Evolutionary conservation across 1,140 invertebrate genomes (phyloP).

Genomic region (Acromyrmex charruanus): DNA sequence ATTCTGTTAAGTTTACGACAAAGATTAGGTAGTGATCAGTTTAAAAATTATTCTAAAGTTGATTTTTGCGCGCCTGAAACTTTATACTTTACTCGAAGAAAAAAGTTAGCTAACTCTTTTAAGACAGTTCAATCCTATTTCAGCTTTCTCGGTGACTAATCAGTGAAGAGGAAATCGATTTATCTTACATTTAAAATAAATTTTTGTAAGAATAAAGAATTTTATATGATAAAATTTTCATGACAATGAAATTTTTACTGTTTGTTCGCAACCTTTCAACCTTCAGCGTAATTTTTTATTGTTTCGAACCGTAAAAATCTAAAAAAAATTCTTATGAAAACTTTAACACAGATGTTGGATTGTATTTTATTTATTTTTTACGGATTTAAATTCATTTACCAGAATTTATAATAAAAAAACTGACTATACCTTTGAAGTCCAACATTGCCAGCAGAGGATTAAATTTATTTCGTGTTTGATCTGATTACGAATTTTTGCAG

Average conservation of each 20-base stretch:
- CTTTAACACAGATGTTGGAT: too few species aligned
- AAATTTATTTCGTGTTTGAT: background rate
- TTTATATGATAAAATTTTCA: background rate
- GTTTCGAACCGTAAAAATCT: too few species aligned
- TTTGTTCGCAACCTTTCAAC: too few species aligned
- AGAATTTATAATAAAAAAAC: too few species aligned
- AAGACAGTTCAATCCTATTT: slow-evolving; percentile 31
- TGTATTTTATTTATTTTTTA: too few species aligned
- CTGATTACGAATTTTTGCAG: background rate
- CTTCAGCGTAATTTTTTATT: too few species aligned
- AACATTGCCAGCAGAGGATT: too few species aligned
- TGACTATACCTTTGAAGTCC: too few species aligned
- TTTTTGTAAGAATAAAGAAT: background rate
- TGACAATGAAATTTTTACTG: too few species aligned
- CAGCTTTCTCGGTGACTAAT: slow-evolving; percentile 42
- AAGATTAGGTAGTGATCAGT: slow-evolving; percentile 20
- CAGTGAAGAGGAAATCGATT: slow-evolving; percentile 39
- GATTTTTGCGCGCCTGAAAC: slow-evolving; percentile 4
- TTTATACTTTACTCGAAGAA: slow-evolving; percentile 14
- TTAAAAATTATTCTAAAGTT: slow-evolving; percentile 42
- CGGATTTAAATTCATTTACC: too few species aligned
- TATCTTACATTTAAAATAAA: slow-evolving; percentile 18
- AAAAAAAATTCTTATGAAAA: too few species aligned
- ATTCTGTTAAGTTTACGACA: background rate
- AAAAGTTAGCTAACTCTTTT: slow-evolving; percentile 48